Evolutionary conservation across 2,888 invertebrate genomes (phyloP), one percentile per base, ranked within the genome.

Genomic region (Liopterus haemorrhoidalis): DNA sequence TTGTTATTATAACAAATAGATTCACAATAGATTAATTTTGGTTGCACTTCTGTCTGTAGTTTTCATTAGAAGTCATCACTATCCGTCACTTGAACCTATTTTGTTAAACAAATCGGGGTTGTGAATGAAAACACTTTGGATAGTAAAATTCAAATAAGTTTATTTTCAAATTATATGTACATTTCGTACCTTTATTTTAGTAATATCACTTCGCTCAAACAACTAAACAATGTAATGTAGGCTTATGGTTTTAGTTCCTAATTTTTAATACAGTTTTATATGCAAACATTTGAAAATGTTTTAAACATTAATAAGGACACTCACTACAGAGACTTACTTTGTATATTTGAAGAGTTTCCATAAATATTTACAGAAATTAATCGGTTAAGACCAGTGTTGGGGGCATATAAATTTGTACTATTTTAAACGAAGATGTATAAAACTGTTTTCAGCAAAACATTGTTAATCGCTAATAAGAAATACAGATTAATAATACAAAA

Each of bases 341-440:
- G 38, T 44, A 44, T 38, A 15, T 35, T 44, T 38, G 38, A 44
- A 25, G 37, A 44, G 16, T 18, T 43, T 19, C 38, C 44, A 44
- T 38, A 47, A 38, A 36, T 47, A 47, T 47, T 20, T 47, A 47
- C 47, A 47, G 31, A 36, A 38, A 38, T 22, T 18, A 12, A 12
- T 22, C 8, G 36, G 28, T 36, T 30, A 38, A 36, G 41, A 42
- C n/a, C n/a, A n/a, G n/a, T 41, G 33, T 19, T 36, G 24, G 30
- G 30, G 36, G 39, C 41, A 46, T 12, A 30, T 14, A 46, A 41
- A 42, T 47, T 47, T 47, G 47, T 47, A 47, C 47, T 47, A 41
- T 47, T 38, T 41, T 31, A 41, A 41, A 38, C 28, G 38, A 41
- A 18, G 36, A 43, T 22, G 15, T 18, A 11, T 19, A 33, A 20